Base-by-base conservation (phyloP, 2,113 vertebrate genomes). In the Pelecanoides urinatrix region DNA sequence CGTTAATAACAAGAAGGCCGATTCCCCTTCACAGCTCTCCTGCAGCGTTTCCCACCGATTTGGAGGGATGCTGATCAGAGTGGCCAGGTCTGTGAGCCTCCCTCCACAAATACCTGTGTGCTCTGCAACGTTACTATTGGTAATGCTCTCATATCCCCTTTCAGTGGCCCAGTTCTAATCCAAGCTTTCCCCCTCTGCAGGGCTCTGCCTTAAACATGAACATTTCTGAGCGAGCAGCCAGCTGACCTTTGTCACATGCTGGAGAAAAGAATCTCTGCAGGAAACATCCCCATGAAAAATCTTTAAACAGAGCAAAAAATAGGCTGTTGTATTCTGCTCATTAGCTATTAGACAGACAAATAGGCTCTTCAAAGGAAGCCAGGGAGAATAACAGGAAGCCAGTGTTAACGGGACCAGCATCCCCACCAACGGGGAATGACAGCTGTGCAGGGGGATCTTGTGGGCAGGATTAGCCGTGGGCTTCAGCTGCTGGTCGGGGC, bases 311-410 rank as follows among this genome's bases (percentile, higher is more conserved):
- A 58, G 84, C 58, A 75, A 96, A 95, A 97, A 93, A 73, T 76
- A 88, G 86, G 79, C 93, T 86, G 94, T 91, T 96, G 81, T 92
- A 49, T 92, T 95, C 89, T 96, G 68, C 77, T 91, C 76, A 38
- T 95, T 94, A 91, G 84, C 88, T 94, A 23, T 86, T 66, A 88
- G 83, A 90, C 94, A 93, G 96, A 86, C 96, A 94, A 87, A 85
- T 27, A 75, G 81, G 81, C 91, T 97, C 95, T 97, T 97, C 93
- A 95, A 42, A 96, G 97, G 97, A 97, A 97, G 84, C 86, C 80
- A 79, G 93, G 75, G 80, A 95, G 91, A 97, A 98, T 97, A 97
- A 95, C 97, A 97, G 97, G 97, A 98, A 98, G 65, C 52, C 91
- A 86, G 80, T 89, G 91, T 95, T 90, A 91, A 55, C 0, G 2